A percentile compares a stretch with the other conserved stretches of the same genome.
Conservation (phyloP, 2,797 vertebrate species). For the Fringilla coelebs region DNA sequence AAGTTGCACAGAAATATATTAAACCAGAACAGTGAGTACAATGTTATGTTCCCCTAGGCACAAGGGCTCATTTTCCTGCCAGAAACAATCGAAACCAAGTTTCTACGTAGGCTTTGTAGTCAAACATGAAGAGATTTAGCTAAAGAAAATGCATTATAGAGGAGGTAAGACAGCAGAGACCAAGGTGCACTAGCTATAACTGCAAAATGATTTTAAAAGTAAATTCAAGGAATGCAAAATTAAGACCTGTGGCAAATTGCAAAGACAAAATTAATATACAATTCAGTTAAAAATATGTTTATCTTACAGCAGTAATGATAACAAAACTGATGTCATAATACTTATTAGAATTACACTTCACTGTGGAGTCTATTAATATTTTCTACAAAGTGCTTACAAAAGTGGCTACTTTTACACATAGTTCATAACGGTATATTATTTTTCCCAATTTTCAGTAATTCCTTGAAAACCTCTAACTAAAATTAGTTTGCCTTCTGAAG, state of each 20-base stretch:
- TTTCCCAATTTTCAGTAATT: constrained; percentile 24
- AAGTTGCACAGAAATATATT: constrained; percentile 49
- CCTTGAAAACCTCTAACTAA: constrained; percentile 19
- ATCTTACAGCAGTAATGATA: background rate
- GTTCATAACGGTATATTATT: background rate
- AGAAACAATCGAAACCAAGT: constrained; percentile 64
- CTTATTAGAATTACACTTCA: background rate
- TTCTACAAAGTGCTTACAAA: background rate
- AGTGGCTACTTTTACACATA: background rate
- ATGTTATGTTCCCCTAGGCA: constrained; percentile 55
- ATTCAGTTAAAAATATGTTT: background rate
- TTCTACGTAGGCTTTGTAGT: constrained; percentile 59
- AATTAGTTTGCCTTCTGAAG: background rate
- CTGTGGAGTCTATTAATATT: background rate
- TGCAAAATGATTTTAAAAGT: constrained; percentile 15
- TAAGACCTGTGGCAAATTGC: constrained; percentile 31
- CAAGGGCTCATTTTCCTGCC: constrained; percentile 49
- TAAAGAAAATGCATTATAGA: constrained; percentile 37
- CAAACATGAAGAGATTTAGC: constrained; percentile 52
- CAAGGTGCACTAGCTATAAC: background rate
- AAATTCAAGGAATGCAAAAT: constrained; percentile 48
- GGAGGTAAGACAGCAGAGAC: background rate
- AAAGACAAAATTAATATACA: background rate
- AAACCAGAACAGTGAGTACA: constrained; percentile 52
- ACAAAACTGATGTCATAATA: background rate